Evolutionary conservation across 2,797 vertebrate genomes (phyloP).

Genomic region (Myotis planiceps): DNA sequence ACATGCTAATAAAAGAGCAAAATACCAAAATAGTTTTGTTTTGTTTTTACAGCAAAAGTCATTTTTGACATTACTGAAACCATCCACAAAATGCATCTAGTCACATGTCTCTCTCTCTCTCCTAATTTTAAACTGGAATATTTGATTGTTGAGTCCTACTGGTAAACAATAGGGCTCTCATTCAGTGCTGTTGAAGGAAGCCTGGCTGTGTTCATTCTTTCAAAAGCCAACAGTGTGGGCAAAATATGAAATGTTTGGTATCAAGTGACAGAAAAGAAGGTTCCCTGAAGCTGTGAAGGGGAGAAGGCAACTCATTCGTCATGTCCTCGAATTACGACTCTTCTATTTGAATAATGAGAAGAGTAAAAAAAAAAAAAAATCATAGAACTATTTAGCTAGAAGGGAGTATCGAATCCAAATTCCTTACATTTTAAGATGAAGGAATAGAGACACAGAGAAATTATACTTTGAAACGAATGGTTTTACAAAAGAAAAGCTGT

Average conservation of each 20-base stretch:
- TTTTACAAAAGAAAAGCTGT: conserved; percentile 41
- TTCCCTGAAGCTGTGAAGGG: conserved; percentile 12
- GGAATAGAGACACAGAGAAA: neutral
- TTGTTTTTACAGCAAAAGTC: neutral
- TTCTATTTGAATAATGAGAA: neutral
- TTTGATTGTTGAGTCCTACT: neutral
- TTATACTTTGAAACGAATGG: neutral
- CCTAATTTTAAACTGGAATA: neutral
- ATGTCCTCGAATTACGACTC: neutral
- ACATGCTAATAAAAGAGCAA: neutral
- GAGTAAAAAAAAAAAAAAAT: conserved; percentile 29
- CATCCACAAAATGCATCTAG: neutral
- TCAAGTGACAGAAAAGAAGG: conserved; percentile 32
- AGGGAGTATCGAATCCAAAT: neutral
- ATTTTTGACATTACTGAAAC: neutral
- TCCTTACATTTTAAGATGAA: conserved; percentile 14
- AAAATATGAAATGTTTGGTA: conserved; percentile 39
- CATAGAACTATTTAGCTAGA: neutral
- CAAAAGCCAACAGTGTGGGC: conserved; percentile 34
- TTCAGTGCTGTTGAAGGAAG: conserved; percentile 29
- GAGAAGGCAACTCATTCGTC: neutral
- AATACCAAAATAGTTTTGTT: neutral
- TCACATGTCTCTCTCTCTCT: neutral
- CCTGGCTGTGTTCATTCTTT: conserved; percentile 20
- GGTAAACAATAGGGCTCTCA: conserved; percentile 30